Evolutionary conservation across 2,113 vertebrate genomes (phyloP).

Genomic region (Nerophis ophidion): DNA sequence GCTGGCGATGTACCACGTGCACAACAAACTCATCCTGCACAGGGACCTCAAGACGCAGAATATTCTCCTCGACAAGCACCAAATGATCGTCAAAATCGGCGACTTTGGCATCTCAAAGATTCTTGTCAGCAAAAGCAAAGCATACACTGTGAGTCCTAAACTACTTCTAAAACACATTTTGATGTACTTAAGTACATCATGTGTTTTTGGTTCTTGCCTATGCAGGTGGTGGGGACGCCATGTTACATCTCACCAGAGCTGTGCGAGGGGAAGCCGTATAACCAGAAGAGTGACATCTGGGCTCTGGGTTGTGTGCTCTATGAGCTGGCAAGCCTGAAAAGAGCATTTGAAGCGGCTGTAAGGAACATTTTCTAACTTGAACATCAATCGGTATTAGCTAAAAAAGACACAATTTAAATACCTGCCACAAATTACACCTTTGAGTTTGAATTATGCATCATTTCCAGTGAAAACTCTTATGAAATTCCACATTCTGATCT

Average conservation of each 20-base stretch:
- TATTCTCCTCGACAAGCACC: conserved; percentile 95
- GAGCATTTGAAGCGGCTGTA: conserved; percentile 96
- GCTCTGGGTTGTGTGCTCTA: conserved; percentile 95
- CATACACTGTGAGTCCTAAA: conserved; percentile 81
- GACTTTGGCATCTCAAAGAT: conserved; percentile 99
- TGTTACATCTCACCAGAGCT: conserved; percentile 98
- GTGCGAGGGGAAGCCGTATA: conserved; percentile 97
- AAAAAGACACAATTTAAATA: neutral
- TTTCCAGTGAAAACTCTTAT: too few relatives aligned
- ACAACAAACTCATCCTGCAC: conserved; percentile 95
- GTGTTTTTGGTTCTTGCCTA: neutral
- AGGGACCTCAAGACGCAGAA: conserved; percentile 98
- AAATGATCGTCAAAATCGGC: conserved; percentile 94
- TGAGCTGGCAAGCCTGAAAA: conserved; percentile 94
- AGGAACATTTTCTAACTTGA: conserved; percentile 24
- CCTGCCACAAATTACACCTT: neutral
- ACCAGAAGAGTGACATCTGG: conserved; percentile 99
- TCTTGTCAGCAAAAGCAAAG: conserved; percentile 98
- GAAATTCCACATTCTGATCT: too few relatives aligned
- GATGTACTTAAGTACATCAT: neutral
- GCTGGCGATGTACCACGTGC: conserved; percentile 91
- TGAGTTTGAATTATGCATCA: too few relatives aligned
- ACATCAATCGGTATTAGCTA: neutral
- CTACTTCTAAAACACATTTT: neutral
- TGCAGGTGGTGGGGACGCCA: conserved; percentile 91